Evolutionary conservation across 1,140 invertebrate species (phyloP), one percentile per base, ranked within the genome.

Genomic region (Zaprionus davidi): DNA sequence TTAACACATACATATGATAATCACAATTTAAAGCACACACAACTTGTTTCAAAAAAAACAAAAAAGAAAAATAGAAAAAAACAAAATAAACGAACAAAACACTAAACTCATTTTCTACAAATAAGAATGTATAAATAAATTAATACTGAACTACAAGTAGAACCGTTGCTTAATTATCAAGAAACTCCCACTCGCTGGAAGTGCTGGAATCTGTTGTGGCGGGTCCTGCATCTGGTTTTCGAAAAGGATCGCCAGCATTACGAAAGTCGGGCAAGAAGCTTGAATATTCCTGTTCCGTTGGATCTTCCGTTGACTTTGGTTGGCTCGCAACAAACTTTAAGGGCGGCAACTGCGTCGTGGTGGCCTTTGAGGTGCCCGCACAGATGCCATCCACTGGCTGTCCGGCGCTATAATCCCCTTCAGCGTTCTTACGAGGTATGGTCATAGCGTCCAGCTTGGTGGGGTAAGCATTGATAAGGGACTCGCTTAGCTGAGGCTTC

Each of bases 161-260:
- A 7, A 26, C 49, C 17, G 11, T 63, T n/a, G 3, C 11, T 59
- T 78, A 92, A 49, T 92, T 92, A 71, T 92, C 91, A 51, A 92
- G 49, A 53, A 92, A 92, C 63, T 92, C 91, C 91, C 91, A 92
- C 73, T 92, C 91, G 68, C 88, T 92, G 44, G 91, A 92, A 20
- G 85, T 85, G 53, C 76, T 91, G 2, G 91, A 92, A 46, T 87
- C 80, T 17, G 77, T 76, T 46, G 86, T 79, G 4, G 72, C 26
- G 5, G 78, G 81, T 5, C n/a, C 41, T 6, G 75, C 57, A 22
- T 76, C 62, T 46, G 38, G 58, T n/a, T 71, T 78, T 41, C 31
- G 64, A 9, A 80, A 53, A 0, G 87, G 87, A 72, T 92, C 87
- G 1, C 64, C 55, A 7, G 84, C 90, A 5, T 64, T 59, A 24